A percentile compares a stretch with the other conserved stretches of the same genome.
These are phyloP conservation scores for Apaloderma vittatum DNA, from an alignment of 2,113 vertebrate species.

Conservation along the genomic window DNA sequence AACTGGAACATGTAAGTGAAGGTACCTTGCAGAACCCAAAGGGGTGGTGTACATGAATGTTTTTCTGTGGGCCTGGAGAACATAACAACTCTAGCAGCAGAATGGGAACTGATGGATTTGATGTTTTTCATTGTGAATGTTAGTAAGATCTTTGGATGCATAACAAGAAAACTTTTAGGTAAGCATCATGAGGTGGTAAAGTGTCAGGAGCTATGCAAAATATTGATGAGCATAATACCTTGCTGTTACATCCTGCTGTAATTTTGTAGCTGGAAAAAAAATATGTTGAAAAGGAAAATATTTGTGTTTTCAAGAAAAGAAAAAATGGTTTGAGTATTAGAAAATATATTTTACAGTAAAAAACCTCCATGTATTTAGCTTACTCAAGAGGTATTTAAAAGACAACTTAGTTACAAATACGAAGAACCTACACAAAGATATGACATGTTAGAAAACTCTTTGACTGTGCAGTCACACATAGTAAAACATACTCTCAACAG, in stretches of 20 bases:
- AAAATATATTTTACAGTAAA: neutral
- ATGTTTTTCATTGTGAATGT: neutral
- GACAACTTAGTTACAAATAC: neutral
- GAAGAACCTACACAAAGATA: neutral
- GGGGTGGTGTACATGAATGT: fast-evolving
- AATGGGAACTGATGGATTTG: neutral
- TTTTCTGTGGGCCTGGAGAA: neutral
- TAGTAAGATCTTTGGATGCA: neutral
- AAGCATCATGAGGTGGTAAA: neutral
- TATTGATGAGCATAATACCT: neutral
- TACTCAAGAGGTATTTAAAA: neutral
- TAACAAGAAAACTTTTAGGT: neutral
- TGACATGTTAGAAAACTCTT: neutral
- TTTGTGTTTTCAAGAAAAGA: neutral
- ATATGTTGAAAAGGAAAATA: neutral
- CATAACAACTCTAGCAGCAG: neutral
- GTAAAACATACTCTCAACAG: neutral
- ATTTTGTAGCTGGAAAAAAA: neutral
- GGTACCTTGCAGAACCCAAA: neutral
- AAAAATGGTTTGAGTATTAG: neutral
- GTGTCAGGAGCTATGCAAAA: neutral
- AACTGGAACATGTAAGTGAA: neutral
- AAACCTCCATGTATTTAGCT: neutral
- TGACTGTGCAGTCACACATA: neutral
- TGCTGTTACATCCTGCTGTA: neutral